A percentile compares a stretch with the other conserved stretches of the same genome.
Evolutionary conservation across 2,888 invertebrate genomes (phyloP).

Genomic region (Nephrotoma guestfalica): DNA sequence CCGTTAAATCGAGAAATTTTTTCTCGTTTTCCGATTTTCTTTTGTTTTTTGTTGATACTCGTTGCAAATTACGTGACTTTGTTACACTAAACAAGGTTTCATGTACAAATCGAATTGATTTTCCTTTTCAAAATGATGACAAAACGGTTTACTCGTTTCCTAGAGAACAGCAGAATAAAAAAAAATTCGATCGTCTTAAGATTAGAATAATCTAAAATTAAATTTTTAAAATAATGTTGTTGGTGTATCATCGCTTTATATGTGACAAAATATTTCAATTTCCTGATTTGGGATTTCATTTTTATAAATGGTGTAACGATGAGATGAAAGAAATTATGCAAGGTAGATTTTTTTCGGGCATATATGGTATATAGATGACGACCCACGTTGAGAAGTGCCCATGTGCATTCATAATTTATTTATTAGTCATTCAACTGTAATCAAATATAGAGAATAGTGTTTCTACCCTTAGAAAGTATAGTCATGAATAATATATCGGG

Average conservation of each 20-base stretch:
- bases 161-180: not conserved
- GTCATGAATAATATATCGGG: not conserved
- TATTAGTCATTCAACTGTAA: not conserved
- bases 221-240: not conserved
- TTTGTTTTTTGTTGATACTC: not conserved
- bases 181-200: not conserved
- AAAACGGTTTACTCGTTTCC: not conserved
- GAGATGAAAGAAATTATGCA: not conserved
- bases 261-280: not conserved
- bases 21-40: not conserved
- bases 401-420: not conserved
- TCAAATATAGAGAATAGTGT: not conserved
- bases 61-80: not conserved
- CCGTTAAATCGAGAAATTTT: not conserved
- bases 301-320: not conserved
- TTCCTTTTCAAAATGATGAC: not conserved
- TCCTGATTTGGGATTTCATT: not conserved
- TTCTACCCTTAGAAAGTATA: no score
- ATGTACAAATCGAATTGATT: not conserved
- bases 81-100: not conserved
- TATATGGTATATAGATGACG: not conserved
- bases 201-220: not conserved
- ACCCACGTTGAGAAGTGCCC: not conserved
- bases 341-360: not conserved
- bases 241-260: not conserved